phyloP scores from a whole-genome alignment of 2,888 invertebrate species.

The Trimorus sp. region DNA sequence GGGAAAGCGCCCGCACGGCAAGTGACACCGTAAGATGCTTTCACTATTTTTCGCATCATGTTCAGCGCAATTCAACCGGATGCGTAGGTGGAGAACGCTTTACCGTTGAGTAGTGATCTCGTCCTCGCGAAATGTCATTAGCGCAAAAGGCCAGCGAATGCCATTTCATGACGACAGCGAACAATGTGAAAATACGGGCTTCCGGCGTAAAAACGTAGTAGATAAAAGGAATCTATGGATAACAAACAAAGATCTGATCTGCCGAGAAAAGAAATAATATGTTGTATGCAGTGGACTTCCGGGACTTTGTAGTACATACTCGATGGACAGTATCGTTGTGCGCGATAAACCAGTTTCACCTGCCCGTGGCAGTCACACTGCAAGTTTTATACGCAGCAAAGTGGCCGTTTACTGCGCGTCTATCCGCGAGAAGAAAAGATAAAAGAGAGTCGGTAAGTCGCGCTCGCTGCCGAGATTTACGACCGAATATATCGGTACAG shows the following conservation, averaged over 20 bases:
- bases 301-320: constrained; percentile 37
- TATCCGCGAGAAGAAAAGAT: constrained; percentile 53
- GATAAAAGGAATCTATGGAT: neutral
- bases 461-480: constrained; percentile 67
- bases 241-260: too few species aligned
- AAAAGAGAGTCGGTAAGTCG: constrained; percentile 40
- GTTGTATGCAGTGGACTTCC: constrained; percentile 35
- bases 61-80: constrained; percentile 11
- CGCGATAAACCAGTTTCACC: constrained; percentile 63
- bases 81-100: constrained; percentile 11
- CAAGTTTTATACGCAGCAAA: constrained; percentile 67
- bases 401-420: constrained; percentile 66
- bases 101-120: constrained; percentile 7
- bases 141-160: constrained; percentile 32
- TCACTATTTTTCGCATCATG: too few species aligned
- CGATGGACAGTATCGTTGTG: constrained; percentile 36
- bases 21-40: constrained; percentile 14
- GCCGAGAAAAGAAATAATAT: constrained; percentile 32
- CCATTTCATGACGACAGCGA: constrained; percentile 15
- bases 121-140: constrained; percentile 28
- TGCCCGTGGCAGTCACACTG: constrained; percentile 52
- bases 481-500: constrained; percentile 66
- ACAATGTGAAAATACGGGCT: constrained; percentile 5
- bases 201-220: neutral
- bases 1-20: constrained; percentile 29